phyloP scores from a whole-genome alignment of 2,113 vertebrate species.

The Dasyprocta punctata region DNA sequence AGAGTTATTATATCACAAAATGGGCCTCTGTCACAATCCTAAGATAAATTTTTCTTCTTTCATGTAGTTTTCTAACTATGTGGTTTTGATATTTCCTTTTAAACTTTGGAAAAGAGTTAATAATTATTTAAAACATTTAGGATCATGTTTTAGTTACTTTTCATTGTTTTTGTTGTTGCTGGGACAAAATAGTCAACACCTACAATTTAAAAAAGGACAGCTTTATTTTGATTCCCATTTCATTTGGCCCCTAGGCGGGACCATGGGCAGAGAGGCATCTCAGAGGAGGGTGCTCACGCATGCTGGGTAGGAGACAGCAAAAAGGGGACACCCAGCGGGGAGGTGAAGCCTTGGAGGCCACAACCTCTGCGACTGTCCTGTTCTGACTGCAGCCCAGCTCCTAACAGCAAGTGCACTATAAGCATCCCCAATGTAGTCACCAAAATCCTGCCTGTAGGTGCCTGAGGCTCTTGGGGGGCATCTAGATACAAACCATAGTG shows the following conservation, averaged over 20 bases:
- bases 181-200: not conserved
- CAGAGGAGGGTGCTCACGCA: not conserved
- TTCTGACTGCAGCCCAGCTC: not conserved
- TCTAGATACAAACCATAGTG: not conserved
- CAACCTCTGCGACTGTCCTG: not conserved
- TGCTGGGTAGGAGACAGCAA: not conserved
- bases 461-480: not conserved
- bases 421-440: not conserved
- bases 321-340: not conserved
- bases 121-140: not conserved
- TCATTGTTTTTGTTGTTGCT: not conserved
- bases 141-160: not conserved
- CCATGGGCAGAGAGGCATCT: not conserved
- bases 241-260: not conserved
- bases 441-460: not conserved
- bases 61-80: not conserved
- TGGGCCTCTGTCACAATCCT: not conserved
- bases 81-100: not conserved
- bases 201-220: not conserved
- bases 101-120: not conserved
- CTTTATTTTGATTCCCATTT: not conserved
- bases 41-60: not conserved
- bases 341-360: not conserved
- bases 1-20: conserved; percentile 11
- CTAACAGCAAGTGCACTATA: not conserved